Conservation (phyloP, 2,797 vertebrate species). For the Neoniphon sammara region DNA sequence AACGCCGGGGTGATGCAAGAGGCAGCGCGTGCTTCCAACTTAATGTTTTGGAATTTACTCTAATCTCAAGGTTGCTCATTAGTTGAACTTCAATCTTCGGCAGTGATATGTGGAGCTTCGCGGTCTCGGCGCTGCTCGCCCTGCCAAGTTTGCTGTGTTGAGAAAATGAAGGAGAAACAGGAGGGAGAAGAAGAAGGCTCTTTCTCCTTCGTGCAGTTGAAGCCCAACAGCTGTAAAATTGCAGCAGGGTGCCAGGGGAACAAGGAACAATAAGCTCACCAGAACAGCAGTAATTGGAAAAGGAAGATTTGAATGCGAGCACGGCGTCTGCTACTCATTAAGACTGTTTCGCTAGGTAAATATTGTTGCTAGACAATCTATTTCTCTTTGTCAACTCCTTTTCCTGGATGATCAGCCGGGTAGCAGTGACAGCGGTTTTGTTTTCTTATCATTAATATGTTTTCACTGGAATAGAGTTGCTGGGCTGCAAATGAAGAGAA, state of each 20-base stretch:
- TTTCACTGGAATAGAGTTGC: constrained; percentile 42
- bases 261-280: constrained; percentile 72
- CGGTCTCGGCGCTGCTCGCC: constrained; percentile 9
- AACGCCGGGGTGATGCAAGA: constrained; percentile 10
- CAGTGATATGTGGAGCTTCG: constrained; percentile 33
- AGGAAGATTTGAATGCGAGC: constrained; percentile 69
- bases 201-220: constrained; percentile 55
- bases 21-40: background rate
- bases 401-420: constrained; percentile 38
- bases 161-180: constrained; percentile 54
- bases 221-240: constrained; percentile 76
- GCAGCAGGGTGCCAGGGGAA: constrained; percentile 70
- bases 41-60: constrained; percentile 34
- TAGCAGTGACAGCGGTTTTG: constrained; percentile 32
- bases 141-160: constrained; percentile 32
- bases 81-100: constrained; percentile 27
- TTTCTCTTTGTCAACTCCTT: constrained; percentile 44
- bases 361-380: constrained; percentile 65
- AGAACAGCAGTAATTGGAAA: constrained; percentile 73
- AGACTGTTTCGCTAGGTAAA: constrained; percentile 67
- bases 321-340: constrained; percentile 74
- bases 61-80: constrained; percentile 32
- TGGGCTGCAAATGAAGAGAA: constrained; percentile 22
- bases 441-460: constrained; percentile 53
- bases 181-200: constrained; percentile 45